phyloP scores from a whole-genome alignment of 2,113 vertebrate genomes.

The Tragelaphus buxtoni region DNA sequence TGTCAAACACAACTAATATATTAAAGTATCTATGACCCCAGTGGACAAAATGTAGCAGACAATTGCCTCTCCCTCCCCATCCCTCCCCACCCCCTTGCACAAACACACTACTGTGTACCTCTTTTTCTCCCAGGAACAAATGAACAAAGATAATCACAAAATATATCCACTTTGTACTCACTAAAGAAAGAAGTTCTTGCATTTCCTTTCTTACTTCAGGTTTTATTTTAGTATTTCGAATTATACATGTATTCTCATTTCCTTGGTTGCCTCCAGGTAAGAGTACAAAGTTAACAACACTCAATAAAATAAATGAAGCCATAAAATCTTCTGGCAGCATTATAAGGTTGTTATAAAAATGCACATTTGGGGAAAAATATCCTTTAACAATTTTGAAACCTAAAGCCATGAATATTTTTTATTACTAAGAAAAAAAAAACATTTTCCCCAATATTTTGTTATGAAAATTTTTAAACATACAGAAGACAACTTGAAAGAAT shows the following conservation, averaged over 20 bases:
- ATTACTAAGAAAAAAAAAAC: background rate
- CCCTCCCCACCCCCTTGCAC: background rate
- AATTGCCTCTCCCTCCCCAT: background rate
- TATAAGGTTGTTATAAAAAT: slow-evolving; percentile 42
- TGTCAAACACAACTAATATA: background rate
- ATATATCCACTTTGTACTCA: background rate
- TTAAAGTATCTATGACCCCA: background rate
- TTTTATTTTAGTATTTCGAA: slow-evolving; percentile 48
- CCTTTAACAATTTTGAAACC: slow-evolving; percentile 15
- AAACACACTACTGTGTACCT: background rate
- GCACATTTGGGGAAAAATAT: background rate
- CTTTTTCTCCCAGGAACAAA: background rate
- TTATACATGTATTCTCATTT: slow-evolving; percentile 1
- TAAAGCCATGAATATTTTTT: background rate
- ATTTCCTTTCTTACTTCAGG: background rate
- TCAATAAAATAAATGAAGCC: slow-evolving; percentile 38
- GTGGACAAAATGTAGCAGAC: background rate
- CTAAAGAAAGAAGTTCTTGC: background rate
- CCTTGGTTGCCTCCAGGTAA: background rate
- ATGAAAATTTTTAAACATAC: background rate
- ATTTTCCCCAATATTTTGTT: slow-evolving; percentile 2
- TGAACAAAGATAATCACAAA: slow-evolving; percentile 38
- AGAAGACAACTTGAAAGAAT: slow-evolving; percentile 4
- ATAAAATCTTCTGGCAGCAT: slow-evolving; percentile 32
- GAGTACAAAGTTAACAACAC: slow-evolving; percentile 42